These are phyloP conservation scores for Actinia tenebrosa DNA, from an alignment of 64 coral and sea anemone species.

Conservation along the genomic window DNA sequence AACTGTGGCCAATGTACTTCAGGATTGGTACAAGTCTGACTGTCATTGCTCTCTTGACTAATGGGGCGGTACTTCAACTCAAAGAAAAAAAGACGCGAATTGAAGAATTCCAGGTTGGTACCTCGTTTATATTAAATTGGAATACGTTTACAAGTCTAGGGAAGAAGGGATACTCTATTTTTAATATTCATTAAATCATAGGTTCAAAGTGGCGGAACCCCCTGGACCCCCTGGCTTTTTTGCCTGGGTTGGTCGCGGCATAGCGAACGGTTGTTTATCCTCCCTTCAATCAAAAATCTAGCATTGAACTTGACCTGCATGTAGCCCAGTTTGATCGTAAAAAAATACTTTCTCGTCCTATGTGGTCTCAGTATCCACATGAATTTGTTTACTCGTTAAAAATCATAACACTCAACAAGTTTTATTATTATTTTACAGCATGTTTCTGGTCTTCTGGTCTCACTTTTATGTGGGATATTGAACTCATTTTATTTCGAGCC, in stretches of 20 bases:
- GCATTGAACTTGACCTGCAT: too few relatives aligned
- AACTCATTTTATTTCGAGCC: constrained; percentile 69
- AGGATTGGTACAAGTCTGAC: constrained; percentile 48
- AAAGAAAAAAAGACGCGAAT: constrained; percentile 26
- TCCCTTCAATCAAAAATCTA: too few relatives aligned
- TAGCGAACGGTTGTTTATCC: not conserved
- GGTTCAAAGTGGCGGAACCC: too few relatives aligned
- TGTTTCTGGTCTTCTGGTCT: constrained; percentile 45
- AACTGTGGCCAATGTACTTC: constrained; percentile 80
- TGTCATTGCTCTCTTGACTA: constrained; percentile 43
- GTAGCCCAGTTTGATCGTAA: too few relatives aligned
- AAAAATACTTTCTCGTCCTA: too few relatives aligned
- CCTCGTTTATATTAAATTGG: not conserved
- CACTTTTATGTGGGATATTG: constrained; percentile 41
- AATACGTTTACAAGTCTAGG: not conserved
- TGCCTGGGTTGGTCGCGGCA: not conserved
- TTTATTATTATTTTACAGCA: constrained; percentile 4
- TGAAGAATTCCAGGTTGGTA: not conserved
- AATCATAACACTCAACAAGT: not conserved
- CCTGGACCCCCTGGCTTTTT: not conserved
- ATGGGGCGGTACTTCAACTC: constrained; percentile 44
- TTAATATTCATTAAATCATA: too few relatives aligned
- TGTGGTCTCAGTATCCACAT: too few relatives aligned
- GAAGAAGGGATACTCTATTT: too few relatives aligned
- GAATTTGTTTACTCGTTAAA: too few relatives aligned